Evolutionary conservation across 1,140 invertebrate genomes (phyloP), one percentile per base, ranked within the genome.

Genomic region (Venustaconcha ellipsiformis): DNA sequence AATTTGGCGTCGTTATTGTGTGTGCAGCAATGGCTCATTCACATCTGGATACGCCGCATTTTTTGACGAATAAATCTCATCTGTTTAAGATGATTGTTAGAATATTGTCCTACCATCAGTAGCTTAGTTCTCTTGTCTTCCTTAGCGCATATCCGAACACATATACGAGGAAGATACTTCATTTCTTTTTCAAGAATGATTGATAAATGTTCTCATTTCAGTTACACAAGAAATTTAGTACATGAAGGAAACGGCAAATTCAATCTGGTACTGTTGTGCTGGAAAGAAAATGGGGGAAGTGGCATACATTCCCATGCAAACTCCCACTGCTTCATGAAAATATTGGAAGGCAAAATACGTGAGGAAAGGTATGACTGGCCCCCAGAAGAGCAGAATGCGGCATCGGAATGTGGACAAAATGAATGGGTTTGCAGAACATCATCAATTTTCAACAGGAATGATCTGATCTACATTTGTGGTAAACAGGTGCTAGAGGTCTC

Each of bases 281-380:
- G 98, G 98, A 95, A 96, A 48, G 96, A 98, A 88, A 96, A 96
- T 30, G 96, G 99, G 78, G 95, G 94, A 0, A 98, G 96, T 0
- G 93, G 95, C 18, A 98, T 99, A 79, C 98, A 99, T 86, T 97
- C 99, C 89, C 98, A 99, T 88, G 94, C 97, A 0, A 93, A 98
- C 84, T 94, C 97, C 0, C 97, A 99, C 87, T 99, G 98, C 88
- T 97, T 99, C 84, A 97, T 99, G 95, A 99, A 99, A 91, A 90
- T 91, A 18, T 83, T 94, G 23, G 84, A 92, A 59, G 94, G 93
- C 15, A 76, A 83, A 8, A 83, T 94, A 12, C 84, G 87, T 26
- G 92, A 95, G 91, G 92, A 94, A 4, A 89, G 93, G 68, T 97
- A 93, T 86, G 92, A 91, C 8, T 96, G 95, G 95, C 96, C 95